Evolutionary conservation across 2,888 invertebrate species (phyloP).

Genomic region (Stenurella melanura): DNA sequence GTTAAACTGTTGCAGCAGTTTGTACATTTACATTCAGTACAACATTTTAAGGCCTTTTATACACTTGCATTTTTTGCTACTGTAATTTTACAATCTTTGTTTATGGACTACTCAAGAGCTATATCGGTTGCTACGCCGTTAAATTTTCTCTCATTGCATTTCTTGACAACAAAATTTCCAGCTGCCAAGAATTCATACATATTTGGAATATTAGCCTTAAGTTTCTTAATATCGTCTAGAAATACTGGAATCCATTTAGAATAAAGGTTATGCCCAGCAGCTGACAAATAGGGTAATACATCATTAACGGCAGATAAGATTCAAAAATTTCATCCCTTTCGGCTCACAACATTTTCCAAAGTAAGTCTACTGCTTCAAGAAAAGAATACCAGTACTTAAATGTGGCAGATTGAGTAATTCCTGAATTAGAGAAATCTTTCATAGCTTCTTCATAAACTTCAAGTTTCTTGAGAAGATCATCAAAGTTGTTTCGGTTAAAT

Average conservation of each 20-base stretch:
- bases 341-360: neutral
- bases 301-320: neutral
- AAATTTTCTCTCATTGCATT: neutral
- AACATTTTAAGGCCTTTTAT: too few relatives aligned
- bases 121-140: constrained; percentile 11
- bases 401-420: neutral
- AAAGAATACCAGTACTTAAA: constrained; percentile 3
- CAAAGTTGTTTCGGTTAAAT: neutral
- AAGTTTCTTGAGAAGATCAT: neutral
- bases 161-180: constrained; percentile 16
- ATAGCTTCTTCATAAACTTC: neutral
- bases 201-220: neutral
- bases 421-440: neutral
- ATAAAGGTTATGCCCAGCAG: constrained; percentile 4
- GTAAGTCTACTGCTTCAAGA: neutral
- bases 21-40: too few relatives aligned
- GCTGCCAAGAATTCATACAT: neutral
- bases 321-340: constrained; percentile 7
- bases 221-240: neutral
- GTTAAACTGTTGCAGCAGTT: neutral
- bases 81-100: constrained; percentile 8
- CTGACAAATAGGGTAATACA: neutral
- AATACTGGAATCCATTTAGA: neutral
- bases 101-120: neutral
- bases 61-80: too few relatives aligned